Base-by-base conservation (phyloP, 2,113 vertebrate species). In the Nycticorax nycticorax region DNA sequence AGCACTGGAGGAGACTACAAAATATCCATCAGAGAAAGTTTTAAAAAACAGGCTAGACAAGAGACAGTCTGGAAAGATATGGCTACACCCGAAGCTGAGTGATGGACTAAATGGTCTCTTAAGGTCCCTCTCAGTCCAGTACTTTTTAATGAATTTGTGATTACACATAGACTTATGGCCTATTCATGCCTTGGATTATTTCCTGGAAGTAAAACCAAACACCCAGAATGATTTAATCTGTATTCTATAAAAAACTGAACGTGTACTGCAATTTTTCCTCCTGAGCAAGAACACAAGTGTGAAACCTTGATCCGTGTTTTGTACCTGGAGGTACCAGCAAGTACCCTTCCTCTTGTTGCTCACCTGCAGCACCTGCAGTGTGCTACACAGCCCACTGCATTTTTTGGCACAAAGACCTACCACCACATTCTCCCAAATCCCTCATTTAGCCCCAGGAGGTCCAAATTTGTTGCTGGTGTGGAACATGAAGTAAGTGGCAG, bases 1-100 rank as follows among this genome's bases (percentile, higher is more conserved):
- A 85, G 72, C 59, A 92, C 63, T 80, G 82, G 32, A 95, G 75
- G 85, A 89, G 71, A 94, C 71, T 93, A n/a, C 22, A 39, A 92
- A 96, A 93, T 69, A 88, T 24, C 53, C 24, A 73, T 26, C 23
- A 64, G 27, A 75, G 32, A 56, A 89, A 6, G 26, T 60, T 94
- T 92, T 43, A 26, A 85, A 89, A 76, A 71, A 74, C 5, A 68
- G 30, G 20, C n/a, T 83, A 85, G 69, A 68, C 39, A 85, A 85
- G 52, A 94, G 81, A 75, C 9, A 88, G 39, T 43, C 48, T 88
- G 67, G 43, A 95, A 82, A 88, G 45, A 45, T 39, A 79, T 0
- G 4, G 14, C 27, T 93, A 47, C 19, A 82, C 22, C 4, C 68
- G 74, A 85, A 88, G 22, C 39, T 56, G 18, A 66, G 23, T 69